Conservation (phyloP, 2,113 vertebrate species). For the Bettongia penicillata region DNA sequence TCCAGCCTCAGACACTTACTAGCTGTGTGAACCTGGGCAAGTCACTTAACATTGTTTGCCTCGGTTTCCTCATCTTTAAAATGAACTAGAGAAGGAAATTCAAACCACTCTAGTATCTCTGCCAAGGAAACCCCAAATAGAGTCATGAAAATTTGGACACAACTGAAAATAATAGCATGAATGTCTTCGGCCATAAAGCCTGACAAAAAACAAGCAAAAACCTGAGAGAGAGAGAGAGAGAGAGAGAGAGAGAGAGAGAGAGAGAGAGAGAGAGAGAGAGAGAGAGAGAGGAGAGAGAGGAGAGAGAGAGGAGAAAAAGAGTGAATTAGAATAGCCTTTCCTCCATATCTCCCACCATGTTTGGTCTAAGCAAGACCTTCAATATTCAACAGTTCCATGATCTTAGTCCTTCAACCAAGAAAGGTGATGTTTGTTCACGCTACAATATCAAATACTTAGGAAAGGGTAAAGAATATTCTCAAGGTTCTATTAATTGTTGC, state of each 20-base stretch:
- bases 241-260: not conserved
- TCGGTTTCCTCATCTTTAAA: too few relatives aligned
- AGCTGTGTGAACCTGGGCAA: too few relatives aligned
- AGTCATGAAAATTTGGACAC: too few relatives aligned
- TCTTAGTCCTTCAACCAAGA: not conserved
- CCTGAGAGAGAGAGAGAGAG: not conserved
- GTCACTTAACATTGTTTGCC: too few relatives aligned
- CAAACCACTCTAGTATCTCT: too few relatives aligned
- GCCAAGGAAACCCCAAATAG: too few relatives aligned
- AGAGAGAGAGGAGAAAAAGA: not conserved
- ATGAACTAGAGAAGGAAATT: too few relatives aligned
- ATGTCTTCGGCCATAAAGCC: too few relatives aligned
- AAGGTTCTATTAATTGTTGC: not conserved
- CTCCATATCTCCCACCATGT: constrained; percentile 9
- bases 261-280: not conserved
- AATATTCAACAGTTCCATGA: not conserved
- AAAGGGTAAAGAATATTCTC: not conserved
- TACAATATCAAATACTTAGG: not conserved
- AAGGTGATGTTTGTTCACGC: not conserved
- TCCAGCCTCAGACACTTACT: too few relatives aligned
- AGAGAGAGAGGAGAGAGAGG: not conserved
- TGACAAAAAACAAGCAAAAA: not conserved
- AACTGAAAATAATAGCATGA: not conserved
- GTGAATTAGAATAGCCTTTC: not conserved
- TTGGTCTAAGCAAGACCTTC: constrained; percentile 11